Conservation (phyloP, 2,888 invertebrate genomes). For the Anagyrus pseudococci region DNA sequence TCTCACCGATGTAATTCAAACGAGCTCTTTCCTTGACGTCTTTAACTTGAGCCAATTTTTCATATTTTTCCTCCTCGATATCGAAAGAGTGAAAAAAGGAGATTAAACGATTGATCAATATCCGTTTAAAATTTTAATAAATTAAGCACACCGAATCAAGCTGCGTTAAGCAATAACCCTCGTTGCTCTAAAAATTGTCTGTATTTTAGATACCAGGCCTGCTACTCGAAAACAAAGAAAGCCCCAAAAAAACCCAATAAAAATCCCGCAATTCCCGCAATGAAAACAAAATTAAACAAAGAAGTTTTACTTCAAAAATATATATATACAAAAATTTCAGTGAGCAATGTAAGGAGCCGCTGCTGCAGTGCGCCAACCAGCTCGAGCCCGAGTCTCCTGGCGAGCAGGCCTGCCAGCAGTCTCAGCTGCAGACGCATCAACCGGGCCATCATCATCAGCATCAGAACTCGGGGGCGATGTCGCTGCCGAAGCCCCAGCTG, state of each 20-base stretch:
- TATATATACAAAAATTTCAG: conserved; percentile 40
- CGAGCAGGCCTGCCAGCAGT: neutral
- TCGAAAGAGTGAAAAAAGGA: too few species aligned
- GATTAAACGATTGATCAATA: too few species aligned
- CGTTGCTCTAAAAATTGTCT: too few species aligned
- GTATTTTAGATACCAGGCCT: neutral
- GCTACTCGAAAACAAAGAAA: neutral
- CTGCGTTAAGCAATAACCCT: too few species aligned
- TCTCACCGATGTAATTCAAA: too few species aligned
- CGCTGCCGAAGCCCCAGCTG: conserved; percentile 12
- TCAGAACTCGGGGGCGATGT: conserved; percentile 26
- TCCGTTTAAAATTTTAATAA: too few species aligned
- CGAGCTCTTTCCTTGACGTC: too few species aligned
- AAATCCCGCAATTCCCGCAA: too few species aligned
- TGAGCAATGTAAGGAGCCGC: conserved; percentile 58
- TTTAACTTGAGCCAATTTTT: too few species aligned
- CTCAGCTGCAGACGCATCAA: conserved; percentile 30
- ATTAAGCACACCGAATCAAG: too few species aligned
- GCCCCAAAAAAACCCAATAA: neutral
- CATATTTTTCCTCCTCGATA: too few species aligned
- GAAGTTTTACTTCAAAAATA: neutral
- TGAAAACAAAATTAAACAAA: neutral
- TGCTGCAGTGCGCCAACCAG: conserved; percentile 49
- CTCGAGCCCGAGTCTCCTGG: conserved; percentile 12
- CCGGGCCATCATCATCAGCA: conserved; percentile 39